phyloP scores from a whole-genome alignment of 1,140 invertebrate species.

The Neotoxoptera formosana region DNA sequence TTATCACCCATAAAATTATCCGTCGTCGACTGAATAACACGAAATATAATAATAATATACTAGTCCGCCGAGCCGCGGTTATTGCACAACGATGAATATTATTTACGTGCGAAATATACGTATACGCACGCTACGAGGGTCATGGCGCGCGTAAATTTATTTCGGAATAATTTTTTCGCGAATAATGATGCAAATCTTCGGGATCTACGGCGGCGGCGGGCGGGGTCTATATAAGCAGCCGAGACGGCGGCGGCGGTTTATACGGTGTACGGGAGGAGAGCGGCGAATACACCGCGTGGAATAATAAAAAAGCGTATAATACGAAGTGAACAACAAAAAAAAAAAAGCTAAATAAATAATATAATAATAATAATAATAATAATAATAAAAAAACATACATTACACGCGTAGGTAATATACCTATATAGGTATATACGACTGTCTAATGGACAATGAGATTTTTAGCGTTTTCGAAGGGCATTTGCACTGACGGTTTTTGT shows the following conservation, averaged over 20 bases:
- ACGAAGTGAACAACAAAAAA: constrained; percentile 7
- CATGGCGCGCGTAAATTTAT: constrained; percentile 41
- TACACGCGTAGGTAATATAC: neutral
- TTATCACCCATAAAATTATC: neutral
- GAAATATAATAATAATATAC: neutral
- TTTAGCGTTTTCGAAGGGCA: constrained; percentile 5
- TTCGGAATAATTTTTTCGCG: constrained; percentile 56
- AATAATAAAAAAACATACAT: neutral
- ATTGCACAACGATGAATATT: constrained; percentile 34
- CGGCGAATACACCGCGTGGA: neutral
- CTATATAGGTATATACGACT: too few species aligned
- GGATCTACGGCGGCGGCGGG: neutral
- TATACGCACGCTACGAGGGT: neutral
- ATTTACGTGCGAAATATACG: neutral
- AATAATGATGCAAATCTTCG: constrained; percentile 40
- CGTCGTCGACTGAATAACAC: neutral
- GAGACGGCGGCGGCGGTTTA: neutral
- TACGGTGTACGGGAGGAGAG: neutral
- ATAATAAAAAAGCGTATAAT: constrained; percentile 13
- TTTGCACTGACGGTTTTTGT: neutral
- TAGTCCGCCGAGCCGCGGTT: neutral
- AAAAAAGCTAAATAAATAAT: constrained; percentile 4
- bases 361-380: neutral
- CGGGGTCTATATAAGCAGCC: neutral
- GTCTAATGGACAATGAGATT: neutral